phyloP scores from a whole-genome alignment of 2,888 invertebrate species.

The Molorchus minor region DNA sequence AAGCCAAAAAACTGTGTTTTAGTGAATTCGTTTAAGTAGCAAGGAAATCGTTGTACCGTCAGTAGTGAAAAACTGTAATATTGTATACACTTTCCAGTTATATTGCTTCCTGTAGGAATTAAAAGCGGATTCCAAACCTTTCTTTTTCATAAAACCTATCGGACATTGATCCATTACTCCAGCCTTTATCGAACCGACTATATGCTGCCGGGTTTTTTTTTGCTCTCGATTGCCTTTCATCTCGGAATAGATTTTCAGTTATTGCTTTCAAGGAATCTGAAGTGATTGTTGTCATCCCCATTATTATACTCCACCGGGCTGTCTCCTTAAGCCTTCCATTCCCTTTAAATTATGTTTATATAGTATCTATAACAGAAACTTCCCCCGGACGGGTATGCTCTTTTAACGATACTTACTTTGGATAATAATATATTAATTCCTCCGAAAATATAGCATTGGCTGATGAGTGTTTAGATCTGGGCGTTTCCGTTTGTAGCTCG shows the following conservation, averaged over 20 bases:
- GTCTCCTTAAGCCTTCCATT: not conserved
- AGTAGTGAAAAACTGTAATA: no score
- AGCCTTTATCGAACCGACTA: not conserved
- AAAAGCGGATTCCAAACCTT: not conserved
- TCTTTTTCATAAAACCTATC: not conserved
- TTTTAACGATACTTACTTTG: no score
- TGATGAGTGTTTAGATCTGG: no score
- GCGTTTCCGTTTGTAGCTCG: no score
- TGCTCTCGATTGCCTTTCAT: not conserved
- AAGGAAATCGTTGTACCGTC: no score
- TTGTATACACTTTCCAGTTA: no score
- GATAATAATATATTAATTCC: no score
- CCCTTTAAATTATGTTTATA: constrained; percentile 6
- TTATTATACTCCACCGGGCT: constrained; percentile 12
- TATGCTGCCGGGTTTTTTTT: not conserved
- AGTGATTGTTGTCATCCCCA: constrained; percentile 20
- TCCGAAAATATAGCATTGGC: no score
- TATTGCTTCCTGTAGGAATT: not conserved
- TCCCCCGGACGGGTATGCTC: no score
- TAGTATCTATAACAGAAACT: not conserved
- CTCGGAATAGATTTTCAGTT: constrained; percentile 8
- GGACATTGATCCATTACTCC: not conserved
- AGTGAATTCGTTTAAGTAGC: no score
- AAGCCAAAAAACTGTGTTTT: no score
- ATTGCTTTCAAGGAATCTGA: constrained; percentile 7